Evolutionary conservation across 2,797 vertebrate species (phyloP), one percentile per base, ranked within the genome.

Genomic region (Oreonectes daqikongensis): DNA sequence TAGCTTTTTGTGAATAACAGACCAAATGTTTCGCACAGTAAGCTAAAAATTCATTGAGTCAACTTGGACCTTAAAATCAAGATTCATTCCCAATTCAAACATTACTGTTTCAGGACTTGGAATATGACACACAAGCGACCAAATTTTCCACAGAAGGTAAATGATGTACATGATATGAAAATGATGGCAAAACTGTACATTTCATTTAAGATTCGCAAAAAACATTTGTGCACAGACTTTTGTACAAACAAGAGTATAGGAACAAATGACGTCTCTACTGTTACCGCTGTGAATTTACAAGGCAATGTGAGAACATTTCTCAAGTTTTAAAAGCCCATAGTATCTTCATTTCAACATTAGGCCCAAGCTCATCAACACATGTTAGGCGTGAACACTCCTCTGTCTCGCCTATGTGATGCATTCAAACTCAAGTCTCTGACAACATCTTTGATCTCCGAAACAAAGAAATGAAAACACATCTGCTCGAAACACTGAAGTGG

Each of bases 371-470:
- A 59, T 50, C 44, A 46, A 75, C 57, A 32, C 44, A 57, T 69
- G 32, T 28, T 44, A 40, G 70, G 24, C 32, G 0, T 69, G 48
- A 57, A 57, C 55, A 57, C 55, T 57, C 5, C 40, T 42, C 40
- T 42, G 3, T 28, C 57, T 68, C 46, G 22, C 73, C 63, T 69
- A 35, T n/a, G 2, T 64, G 42, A 40, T 59, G 40, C 69, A 63
- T 24, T 71, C 30, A 80, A 75, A 59, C 46, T 70, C 64, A 73
- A 76, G 44, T 78, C 78, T 35, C 63, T 24, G 35, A 48, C 78
- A 68, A 55, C 32, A 68, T 79, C 82, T 83, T 85, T 86, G 83
- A 86, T 85, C 78, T 85, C 69, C 59, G 46, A 66, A 57, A 64
- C 50, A 79, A 63, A 77, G 50, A 80, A 78, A 77, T 66, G 28